phyloP scores from a whole-genome alignment of 2,113 vertebrate genomes.

The Naja naja region DNA sequence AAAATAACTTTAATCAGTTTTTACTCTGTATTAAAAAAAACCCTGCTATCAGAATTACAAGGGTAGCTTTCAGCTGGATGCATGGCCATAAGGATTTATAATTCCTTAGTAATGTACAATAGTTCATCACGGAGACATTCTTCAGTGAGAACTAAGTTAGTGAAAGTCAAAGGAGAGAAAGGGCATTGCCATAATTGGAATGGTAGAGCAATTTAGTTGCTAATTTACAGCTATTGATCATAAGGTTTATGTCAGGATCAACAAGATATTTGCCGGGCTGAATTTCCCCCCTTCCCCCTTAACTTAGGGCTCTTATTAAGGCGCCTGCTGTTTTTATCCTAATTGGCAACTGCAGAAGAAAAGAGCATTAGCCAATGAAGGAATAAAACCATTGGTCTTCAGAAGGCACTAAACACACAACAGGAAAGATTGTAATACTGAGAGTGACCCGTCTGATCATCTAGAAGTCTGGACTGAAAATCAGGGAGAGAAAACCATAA shows the following conservation, averaged over 20 bases:
- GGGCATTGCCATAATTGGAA: background rate
- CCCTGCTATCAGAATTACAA: background rate
- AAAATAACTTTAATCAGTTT: background rate
- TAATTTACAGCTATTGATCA: constrained; percentile 22
- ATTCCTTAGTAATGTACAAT: background rate
- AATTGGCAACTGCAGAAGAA: background rate
- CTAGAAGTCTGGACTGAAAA: background rate
- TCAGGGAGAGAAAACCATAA: background rate
- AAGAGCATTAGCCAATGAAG: background rate
- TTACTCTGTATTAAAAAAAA: background rate
- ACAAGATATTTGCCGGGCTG: background rate
- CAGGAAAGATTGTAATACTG: accelerated
- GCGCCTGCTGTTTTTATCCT: background rate
- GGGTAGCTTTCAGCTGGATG: background rate
- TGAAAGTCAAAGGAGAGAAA: constrained; percentile 11
- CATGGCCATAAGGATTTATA: background rate
- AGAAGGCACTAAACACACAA: background rate
- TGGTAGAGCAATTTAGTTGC: background rate
- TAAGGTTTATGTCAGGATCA: background rate
- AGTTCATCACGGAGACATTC: background rate
- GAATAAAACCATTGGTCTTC: background rate
- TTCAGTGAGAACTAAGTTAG: background rate
- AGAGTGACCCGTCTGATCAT: background rate
- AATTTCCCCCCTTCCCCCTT: background rate
- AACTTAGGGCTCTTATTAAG: background rate